Conservation (phyloP, 2,888 invertebrate species). For the Sminthurides aquaticus region DNA sequence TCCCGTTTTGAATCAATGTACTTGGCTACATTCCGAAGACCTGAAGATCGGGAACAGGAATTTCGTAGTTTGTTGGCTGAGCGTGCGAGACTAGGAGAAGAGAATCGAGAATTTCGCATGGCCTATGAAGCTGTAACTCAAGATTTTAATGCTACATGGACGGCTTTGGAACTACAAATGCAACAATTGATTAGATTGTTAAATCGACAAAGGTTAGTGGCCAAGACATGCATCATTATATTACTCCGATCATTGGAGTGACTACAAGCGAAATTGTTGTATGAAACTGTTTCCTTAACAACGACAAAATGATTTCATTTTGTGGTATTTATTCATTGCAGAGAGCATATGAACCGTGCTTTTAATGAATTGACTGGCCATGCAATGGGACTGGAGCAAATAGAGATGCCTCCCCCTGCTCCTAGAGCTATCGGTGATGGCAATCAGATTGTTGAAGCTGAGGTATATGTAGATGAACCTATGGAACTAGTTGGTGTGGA, state of each 20-base stretch:
- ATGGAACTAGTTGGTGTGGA: background rate
- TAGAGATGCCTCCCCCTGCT: no score
- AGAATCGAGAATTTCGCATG: background rate
- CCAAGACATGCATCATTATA: background rate
- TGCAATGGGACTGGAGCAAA: no score
- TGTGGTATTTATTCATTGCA: no score
- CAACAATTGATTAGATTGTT: background rate
- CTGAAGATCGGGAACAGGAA: background rate
- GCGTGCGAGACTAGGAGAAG: background rate
- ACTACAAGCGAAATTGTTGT: background rate
- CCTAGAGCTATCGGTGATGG: no score
- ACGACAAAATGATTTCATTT: no score
- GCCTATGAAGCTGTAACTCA: background rate
- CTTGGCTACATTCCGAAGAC: background rate
- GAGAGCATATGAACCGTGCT: no score
- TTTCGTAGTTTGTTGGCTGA: background rate
- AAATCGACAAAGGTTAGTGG: background rate
- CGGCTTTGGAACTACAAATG: background rate
- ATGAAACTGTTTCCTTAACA: no score
- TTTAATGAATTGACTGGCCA: no score
- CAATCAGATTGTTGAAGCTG: no score
- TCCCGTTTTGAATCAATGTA: background rate
- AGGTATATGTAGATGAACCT: background rate
- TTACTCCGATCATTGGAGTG: background rate
- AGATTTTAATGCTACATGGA: background rate